Base-by-base conservation (phyloP, 2,888 invertebrate genomes). In the Brachycybe producta region DNA sequence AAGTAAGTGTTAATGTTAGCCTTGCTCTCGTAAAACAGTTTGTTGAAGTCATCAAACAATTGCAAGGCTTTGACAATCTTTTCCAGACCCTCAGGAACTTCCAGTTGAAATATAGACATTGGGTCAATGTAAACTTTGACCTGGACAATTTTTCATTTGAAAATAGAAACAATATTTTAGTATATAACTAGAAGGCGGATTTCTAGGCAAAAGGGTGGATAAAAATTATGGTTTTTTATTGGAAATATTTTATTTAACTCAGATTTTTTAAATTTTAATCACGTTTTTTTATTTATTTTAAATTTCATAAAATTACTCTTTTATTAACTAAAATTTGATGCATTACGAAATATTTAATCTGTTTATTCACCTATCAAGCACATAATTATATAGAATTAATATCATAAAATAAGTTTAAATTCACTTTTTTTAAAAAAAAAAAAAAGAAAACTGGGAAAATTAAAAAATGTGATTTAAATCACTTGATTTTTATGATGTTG, bases 101-200 rank as follows among this genome's bases (percentile, higher is more conserved):
- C 94, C 58, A 88, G 88, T 65, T 92, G 92, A 64, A 95, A 94
- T 53, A 94, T 76, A 1, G 92, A 86, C 2, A 82, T 78, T 1
- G 92, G 88, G 63, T 92, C 92, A 58, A 94, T 73, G 67, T 83
- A 94, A 61, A 80, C 78, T 62, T 84, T 82, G 0, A 87, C 88
- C 84, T 87, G 61, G n/a, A 21, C 30, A 44, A 4, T 43, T 27
- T 3, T 4, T 5, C 53, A 55, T 57, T 41, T 26, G 5, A 15
- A 8, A 40, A 54, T 45, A 38, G 23, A 32, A 30, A 38, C 8
- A 23, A 27, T 46, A 15, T 42, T 35, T 48, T 47, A 41, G 43
- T 5, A 23, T 34, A 15, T 5, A 35, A 56, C 32, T 41, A 28
- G 40, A 17, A 50, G 21, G 26, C 28, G 26, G 24, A 15, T 35